Conservation (phyloP, 92 coral and sea anemone genomes). For the Epizoanthus scotinus region DNA sequence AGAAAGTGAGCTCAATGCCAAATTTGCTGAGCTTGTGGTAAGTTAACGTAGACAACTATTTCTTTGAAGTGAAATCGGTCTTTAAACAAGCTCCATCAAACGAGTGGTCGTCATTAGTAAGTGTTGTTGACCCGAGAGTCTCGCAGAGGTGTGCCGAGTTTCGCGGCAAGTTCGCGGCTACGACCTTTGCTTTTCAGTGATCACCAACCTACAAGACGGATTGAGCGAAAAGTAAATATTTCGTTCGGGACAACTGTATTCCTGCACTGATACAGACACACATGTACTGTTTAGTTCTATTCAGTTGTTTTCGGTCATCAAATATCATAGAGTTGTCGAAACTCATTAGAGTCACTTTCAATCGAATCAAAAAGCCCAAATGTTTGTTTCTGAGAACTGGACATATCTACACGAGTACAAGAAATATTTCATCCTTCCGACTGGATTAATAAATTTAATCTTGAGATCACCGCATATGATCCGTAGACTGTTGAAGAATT, state of each 20-base stretch:
- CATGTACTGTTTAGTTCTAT: not conserved
- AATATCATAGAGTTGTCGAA: constrained; percentile 20
- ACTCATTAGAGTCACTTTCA: constrained; percentile 11
- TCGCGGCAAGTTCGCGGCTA: constrained; percentile 30
- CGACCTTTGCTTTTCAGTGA: constrained; percentile 4
- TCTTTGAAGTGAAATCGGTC: not conserved
- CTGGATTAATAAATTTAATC: constrained; percentile 18
- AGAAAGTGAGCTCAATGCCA: constrained; percentile 95
- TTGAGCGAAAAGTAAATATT: not conserved
- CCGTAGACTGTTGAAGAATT: constrained; percentile 6
- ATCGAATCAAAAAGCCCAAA: constrained; percentile 21
- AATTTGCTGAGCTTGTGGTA: constrained; percentile 99
- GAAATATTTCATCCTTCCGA: constrained; percentile 1
- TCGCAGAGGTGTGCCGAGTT: constrained; percentile 32
- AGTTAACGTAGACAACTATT: constrained; percentile 36
- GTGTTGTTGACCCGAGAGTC: constrained; percentile 24
- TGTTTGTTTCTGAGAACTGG: constrained; percentile 34
- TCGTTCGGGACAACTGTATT: not conserved
- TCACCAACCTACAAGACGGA: constrained; percentile 21
- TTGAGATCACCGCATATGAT: not conserved
- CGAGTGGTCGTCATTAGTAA: constrained; percentile 10
- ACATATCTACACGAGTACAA: not conserved
- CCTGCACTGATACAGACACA: not conserved
- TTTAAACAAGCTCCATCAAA: constrained; percentile 34
- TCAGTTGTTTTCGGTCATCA: constrained; percentile 13